Conservation (phyloP, 2,888 invertebrate genomes). For the Onchidella celtica region DNA sequence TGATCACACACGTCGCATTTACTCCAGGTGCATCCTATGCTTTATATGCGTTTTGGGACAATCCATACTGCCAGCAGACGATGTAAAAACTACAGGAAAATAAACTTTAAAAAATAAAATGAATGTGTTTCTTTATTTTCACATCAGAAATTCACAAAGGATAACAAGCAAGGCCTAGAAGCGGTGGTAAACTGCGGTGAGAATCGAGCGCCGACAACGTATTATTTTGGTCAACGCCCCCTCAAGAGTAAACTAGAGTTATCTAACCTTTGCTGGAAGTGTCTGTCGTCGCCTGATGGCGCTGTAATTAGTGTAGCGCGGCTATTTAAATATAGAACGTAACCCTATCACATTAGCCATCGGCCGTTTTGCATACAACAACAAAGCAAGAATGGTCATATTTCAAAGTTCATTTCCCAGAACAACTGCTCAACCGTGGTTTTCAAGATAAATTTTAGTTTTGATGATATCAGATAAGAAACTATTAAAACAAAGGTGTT, state of each 20-base stretch:
- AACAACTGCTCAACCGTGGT: too few relatives aligned
- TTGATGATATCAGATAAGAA: too few relatives aligned
- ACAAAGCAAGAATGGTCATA: neutral
- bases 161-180: too few relatives aligned
- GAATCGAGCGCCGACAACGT: too few relatives aligned
- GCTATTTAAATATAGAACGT: constrained; percentile 55
- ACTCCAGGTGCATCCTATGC: constrained; percentile 35
- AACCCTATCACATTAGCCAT: neutral
- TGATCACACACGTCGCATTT: constrained; percentile 28
- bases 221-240: constrained; percentile 53
- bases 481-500: too few relatives aligned
- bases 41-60: constrained; percentile 10
- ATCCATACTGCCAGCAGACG: constrained; percentile 4
- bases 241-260: constrained; percentile 64
- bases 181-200: too few relatives aligned
- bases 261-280: constrained; percentile 67
- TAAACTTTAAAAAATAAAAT: constrained; percentile 10
- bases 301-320: constrained; percentile 69
- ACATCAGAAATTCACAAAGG: constrained; percentile 24
- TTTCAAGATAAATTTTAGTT: too few relatives aligned
- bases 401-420: too few relatives aligned
- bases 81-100: constrained; percentile 24
- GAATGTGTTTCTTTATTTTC: constrained; percentile 3
- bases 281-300: constrained; percentile 73
- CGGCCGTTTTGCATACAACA: neutral